Evolutionary conservation across 2,888 invertebrate species (phyloP).

Genomic region (Glomeris marginata): DNA sequence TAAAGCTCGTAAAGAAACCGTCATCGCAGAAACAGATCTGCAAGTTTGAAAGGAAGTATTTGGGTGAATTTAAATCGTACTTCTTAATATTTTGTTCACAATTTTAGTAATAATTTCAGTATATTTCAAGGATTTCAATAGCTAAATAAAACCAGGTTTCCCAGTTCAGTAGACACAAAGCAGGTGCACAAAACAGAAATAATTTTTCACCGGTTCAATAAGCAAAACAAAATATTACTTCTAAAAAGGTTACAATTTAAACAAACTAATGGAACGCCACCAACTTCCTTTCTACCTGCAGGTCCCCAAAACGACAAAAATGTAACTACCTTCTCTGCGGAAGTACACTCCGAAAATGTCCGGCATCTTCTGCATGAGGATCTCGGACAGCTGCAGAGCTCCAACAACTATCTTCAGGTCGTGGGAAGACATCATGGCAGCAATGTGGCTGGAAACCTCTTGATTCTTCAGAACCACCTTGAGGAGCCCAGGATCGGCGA

Average conservation of each 20-base stretch:
- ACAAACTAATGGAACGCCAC: not conserved
- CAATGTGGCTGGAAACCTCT: constrained; percentile 88
- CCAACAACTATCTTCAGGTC: constrained; percentile 94
- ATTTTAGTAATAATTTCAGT: too few species aligned
- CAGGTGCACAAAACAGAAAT: too few species aligned
- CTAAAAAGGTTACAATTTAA: not conserved
- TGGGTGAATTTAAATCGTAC: too few species aligned
- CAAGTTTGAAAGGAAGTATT: too few species aligned
- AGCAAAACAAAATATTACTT: not conserved
- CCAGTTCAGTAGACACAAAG: too few species aligned
- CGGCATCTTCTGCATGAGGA: constrained; percentile 89
- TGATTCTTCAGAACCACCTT: constrained; percentile 49
- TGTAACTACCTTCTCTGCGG: constrained; percentile 62
- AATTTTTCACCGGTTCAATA: too few species aligned
- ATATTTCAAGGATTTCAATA: too few species aligned
- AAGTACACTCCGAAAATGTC: constrained; percentile 92
- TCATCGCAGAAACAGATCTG: too few species aligned
- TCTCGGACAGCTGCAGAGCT: constrained; percentile 90
- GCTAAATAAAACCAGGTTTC: too few species aligned
- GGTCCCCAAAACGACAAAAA: too few species aligned
- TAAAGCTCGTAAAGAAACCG: too few species aligned
- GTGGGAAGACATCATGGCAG: constrained; percentile 94
- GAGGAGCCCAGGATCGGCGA: constrained; percentile 72
- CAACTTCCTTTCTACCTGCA: not conserved
- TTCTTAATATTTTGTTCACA: too few species aligned